Base-by-base conservation (phyloP, 2,797 vertebrate species). In the Micrastur ruficollis region DNA sequence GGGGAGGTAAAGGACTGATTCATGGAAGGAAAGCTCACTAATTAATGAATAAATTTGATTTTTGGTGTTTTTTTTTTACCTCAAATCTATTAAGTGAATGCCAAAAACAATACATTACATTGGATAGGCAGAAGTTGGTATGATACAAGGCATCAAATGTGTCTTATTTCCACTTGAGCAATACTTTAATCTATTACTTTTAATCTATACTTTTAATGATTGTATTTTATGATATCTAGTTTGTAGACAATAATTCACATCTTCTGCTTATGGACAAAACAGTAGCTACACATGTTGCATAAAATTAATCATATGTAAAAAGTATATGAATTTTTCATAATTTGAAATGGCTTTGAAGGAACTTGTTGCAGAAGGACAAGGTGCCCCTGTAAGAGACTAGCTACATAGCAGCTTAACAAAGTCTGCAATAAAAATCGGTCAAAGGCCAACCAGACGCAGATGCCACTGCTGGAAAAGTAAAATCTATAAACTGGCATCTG, bases 401-500 rank as follows among this genome's bases (percentile, higher is more conserved):
- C 19, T 84, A 66, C 44, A 12, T 6, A 65, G 21, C 25, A 81
- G 9, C n/a, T 85, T 93, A 61, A 76, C 23, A 40, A 83, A 62
- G 20, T 63, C 73, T 88, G 78, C 42, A 68, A 25, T 44, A 74
- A 89, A 82, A 88, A 76, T 70, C 29, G 3, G 70, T 86, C 73
- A 91, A 89, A 95, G 65, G 58, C 52, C 68, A 93, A 58, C 26
- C n/a, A 81, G 52, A 63, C 36, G 94, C 61, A 86, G 49, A 80
- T 89, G 68, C 58, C 71, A 73, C 74, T 86, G 22, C 49, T 86
- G 63, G 67, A 93, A 89, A 94, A 88, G 21, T 21, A 74, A 89
- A 92, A 84, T 53, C 44, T 62, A 26, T 61, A 88, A 71, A 70
- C 46, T 85, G 94, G 90, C 68, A 86, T 86, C 65, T 93, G 89